Evolutionary conservation across 2,888 invertebrate genomes (phyloP).

Genomic region (Harmothoe impar): DNA sequence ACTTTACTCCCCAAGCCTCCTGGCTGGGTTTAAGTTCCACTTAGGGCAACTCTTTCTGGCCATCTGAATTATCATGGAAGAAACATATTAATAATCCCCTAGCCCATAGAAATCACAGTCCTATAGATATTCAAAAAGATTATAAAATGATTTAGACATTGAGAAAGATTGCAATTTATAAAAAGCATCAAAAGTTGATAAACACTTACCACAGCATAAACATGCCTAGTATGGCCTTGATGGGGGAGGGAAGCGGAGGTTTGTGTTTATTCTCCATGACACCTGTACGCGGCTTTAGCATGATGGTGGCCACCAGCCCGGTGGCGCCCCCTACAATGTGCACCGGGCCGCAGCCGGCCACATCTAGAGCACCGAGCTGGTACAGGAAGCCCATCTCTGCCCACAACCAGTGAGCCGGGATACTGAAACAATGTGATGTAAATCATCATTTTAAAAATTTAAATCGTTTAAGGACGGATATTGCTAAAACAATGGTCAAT

Average conservation of each 20-base stretch:
- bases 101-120: too few species aligned
- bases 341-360: constrained; percentile 72
- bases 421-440: constrained; percentile 84
- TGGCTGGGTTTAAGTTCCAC: too few species aligned
- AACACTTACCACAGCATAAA: constrained; percentile 76
- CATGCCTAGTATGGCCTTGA: constrained; percentile 75
- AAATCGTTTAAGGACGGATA: too few species aligned
- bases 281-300: constrained; percentile 93
- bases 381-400: constrained; percentile 73
- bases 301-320: constrained; percentile 93
- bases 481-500: too few species aligned
- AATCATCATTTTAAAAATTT: not conserved
- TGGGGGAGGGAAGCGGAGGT: constrained; percentile 67
- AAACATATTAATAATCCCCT: too few species aligned
- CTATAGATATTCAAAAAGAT: too few species aligned
- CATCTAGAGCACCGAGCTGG: constrained; percentile 70
- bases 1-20: too few species aligned
- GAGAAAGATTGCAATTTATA: too few species aligned
- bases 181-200: too few species aligned
- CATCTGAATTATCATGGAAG: too few species aligned
- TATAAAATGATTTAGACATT: too few species aligned
- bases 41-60: too few species aligned
- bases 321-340: constrained; percentile 87
- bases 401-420: constrained; percentile 75
- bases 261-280: constrained; percentile 85